These are phyloP conservation scores for Mormyrus lacerda DNA, from an alignment of 2,113 vertebrate genomes.

Conservation along the genomic window DNA sequence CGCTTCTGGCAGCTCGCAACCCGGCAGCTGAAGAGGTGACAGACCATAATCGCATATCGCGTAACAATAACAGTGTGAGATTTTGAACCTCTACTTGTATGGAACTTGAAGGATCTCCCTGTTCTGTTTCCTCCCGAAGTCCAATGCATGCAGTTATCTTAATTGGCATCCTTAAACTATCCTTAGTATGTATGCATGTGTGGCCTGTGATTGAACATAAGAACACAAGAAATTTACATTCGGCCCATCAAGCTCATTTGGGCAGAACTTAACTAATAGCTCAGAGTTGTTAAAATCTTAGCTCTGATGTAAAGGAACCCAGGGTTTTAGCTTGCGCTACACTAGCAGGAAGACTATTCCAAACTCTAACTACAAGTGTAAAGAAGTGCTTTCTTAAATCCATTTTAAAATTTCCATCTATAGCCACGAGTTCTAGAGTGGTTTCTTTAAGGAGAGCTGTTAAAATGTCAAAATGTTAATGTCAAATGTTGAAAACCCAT, in stretches of 20 bases:
- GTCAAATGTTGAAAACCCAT: neutral
- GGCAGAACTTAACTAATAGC: too few species aligned
- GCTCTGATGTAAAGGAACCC: too few species aligned
- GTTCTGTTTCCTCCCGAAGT: neutral
- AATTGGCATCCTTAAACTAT: neutral
- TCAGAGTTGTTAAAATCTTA: too few species aligned
- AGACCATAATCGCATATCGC: neutral
- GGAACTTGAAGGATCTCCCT: neutral
- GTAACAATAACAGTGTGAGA: neutral
- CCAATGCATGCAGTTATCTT: neutral
- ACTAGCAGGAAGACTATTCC: too few species aligned
- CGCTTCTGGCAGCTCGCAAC: conserved; percentile 73
- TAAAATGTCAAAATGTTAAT: too few species aligned
- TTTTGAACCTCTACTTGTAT: neutral
- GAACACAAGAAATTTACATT: too few species aligned
- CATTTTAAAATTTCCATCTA: too few species aligned
- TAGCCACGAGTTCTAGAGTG: too few species aligned
- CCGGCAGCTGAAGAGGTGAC: conserved; percentile 78
- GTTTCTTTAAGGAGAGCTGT: neutral
- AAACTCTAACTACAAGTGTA: too few species aligned
- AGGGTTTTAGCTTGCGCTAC: too few species aligned
- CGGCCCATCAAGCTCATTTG: too few species aligned
- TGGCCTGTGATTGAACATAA: neutral
- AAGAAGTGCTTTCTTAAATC: too few species aligned
- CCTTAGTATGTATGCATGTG: neutral